Percentiles rank a stretch among this genome's conserved stretches.
Conservation (phyloP, 2,888 invertebrate genomes). For the Anticlea derivata region DNA sequence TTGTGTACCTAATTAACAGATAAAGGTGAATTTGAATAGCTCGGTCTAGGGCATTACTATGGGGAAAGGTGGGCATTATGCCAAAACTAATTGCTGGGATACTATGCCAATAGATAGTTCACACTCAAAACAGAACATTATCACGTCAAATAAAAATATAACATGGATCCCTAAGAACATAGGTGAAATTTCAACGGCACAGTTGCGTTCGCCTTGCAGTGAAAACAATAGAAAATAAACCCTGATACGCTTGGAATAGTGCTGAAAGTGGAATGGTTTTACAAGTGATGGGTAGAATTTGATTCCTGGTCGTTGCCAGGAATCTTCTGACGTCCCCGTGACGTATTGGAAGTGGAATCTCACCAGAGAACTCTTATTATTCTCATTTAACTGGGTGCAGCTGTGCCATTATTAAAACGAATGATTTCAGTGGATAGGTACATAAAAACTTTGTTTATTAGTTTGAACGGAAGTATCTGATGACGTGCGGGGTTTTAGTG, state of each 20-base stretch:
- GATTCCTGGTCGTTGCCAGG: conserved; percentile 30
- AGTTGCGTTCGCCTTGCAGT: background rate
- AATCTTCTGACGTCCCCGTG: conserved; percentile 31
- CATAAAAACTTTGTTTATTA: conserved; percentile 1
- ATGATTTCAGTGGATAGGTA: background rate
- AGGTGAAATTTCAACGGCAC: conserved; percentile 5
- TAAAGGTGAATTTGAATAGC: conserved; percentile 19
- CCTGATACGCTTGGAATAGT: conserved; percentile 5
- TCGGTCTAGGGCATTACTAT: conserved; percentile 21
- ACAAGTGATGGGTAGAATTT: conserved; percentile 13
- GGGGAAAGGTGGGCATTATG: conserved; percentile 38
- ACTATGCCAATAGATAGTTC: conserved; percentile 32
- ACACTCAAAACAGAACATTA: conserved; percentile 13
- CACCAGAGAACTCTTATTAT: conserved; percentile 14
- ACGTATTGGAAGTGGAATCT: conserved; percentile 28
- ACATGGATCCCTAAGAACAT: background rate
- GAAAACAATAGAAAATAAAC: conserved; percentile 12
- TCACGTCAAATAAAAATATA: conserved; percentile 16
- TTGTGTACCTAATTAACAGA: background rate
- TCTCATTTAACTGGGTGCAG: conserved; percentile 22
- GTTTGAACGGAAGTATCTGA: conserved; percentile 2
- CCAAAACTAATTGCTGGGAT: conserved; percentile 45
- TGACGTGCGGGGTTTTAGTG: conserved; percentile 1
- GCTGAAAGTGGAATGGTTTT: conserved; percentile 8
- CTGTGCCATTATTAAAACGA: conserved; percentile 14